These are phyloP conservation scores for Phalanger gymnotis DNA, from an alignment of 2,797 vertebrate species.

Conservation along the genomic window DNA sequence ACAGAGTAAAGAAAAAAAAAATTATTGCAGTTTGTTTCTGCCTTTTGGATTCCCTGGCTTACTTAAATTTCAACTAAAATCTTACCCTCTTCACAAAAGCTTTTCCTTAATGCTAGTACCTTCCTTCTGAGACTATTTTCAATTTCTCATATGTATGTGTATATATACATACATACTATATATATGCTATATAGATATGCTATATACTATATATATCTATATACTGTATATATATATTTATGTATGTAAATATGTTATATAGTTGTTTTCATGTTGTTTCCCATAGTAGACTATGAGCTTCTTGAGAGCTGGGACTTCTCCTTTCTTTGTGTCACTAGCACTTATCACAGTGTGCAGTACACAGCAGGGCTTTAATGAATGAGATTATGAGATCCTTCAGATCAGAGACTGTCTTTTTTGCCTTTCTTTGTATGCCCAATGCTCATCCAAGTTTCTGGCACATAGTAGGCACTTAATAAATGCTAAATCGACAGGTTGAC, in stretches of 20 bases:
- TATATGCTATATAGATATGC: too few relatives aligned
- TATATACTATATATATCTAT: too few relatives aligned
- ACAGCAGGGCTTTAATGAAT: background rate
- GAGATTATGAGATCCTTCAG: background rate
- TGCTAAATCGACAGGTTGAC: background rate
- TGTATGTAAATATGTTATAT: background rate
- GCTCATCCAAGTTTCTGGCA: background rate
- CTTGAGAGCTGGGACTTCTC: too few relatives aligned
- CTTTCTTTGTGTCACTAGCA: background rate
- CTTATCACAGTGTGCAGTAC: background rate
- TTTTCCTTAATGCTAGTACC: background rate
- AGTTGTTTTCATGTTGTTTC: background rate
- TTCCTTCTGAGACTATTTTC: background rate
- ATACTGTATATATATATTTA: too few relatives aligned
- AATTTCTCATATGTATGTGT: background rate
- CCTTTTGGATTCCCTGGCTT: background rate
- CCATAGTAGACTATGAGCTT: background rate
- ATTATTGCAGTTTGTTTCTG: background rate
- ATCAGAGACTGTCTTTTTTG: background rate
- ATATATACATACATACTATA: background rate
- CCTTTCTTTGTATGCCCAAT: background rate
- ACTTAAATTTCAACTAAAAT: background rate
- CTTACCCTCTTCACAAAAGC: background rate
- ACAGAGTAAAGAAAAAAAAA: background rate
- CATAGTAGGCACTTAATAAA: background rate